Conservation (phyloP, 2,888 invertebrate genomes). For the Caprella mutica region DNA sequence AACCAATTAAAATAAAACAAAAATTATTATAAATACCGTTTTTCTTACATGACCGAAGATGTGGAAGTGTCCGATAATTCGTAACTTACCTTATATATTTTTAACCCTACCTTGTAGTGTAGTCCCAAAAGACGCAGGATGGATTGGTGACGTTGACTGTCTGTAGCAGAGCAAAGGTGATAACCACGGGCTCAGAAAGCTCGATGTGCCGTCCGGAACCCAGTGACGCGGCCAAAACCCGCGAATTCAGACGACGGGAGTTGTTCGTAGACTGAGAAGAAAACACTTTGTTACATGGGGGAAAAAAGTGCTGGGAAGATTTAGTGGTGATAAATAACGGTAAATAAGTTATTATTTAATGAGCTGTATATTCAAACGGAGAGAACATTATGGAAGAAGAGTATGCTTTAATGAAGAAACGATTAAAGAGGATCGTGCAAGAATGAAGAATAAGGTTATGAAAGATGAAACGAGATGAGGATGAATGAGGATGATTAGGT, state of each 20-base stretch:
- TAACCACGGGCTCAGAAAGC: conserved; percentile 67
- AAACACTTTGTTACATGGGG: conserved; percentile 29
- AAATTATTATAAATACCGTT: no score
- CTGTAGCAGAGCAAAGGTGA: conserved; percentile 70
- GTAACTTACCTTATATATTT: no score
- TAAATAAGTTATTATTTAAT: conserved; percentile 9
- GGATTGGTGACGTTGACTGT: conserved; percentile 82
- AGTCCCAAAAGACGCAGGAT: conserved; percentile 88
- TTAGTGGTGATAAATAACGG: conserved; percentile 11
- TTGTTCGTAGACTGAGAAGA: conserved; percentile 46
- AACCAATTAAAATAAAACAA: no score
- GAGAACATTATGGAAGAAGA: no score
- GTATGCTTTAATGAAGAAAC: no score
- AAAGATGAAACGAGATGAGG: neutral
- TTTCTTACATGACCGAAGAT: no score
- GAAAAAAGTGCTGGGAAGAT: conserved; percentile 36
- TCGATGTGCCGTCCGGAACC: conserved; percentile 72
- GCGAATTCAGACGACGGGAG: conserved; percentile 63
- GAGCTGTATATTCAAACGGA: no score
- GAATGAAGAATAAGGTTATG: no score
- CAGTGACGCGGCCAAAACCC: conserved; percentile 78
- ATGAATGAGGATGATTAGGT: neutral
- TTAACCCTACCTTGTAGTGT: conserved; percentile 55
- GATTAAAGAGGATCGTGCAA: no score
- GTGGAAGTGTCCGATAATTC: no score